Base-by-base conservation (phyloP, 2,113 vertebrate species). In the Fregata magnificens region DNA sequence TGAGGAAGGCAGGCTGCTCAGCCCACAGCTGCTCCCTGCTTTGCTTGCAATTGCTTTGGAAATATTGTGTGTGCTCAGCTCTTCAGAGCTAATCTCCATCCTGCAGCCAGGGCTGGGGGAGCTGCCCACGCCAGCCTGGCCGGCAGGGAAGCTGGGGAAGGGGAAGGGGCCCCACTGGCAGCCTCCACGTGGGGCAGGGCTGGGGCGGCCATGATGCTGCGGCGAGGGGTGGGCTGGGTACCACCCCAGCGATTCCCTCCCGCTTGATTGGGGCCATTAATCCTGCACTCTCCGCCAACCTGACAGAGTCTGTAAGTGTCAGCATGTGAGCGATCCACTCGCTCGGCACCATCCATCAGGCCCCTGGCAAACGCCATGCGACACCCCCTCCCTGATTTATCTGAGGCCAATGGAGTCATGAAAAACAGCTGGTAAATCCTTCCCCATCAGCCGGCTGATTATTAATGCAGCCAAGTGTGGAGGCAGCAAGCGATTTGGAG, bases 391-490 rank as follows among this genome's bases (percentile, higher is more conserved):
- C 66, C 95, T 96, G 97, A 97, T 97, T 97, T 97, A 97, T 97
- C 96, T 83, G 95, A 97, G 97, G 97, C 96, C 96, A 89, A 84
- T 50, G 86, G 94, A 97, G 97, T 97, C 95, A 72, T 70, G 96
- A 93, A 96, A 97, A 97, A 96, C 97, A 97, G 97, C 96, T 97
- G 97, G 96, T 97, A 97, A 97, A 97, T 97, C 96, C 96, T 96
- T 96, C 95, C 92, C 95, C 92, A 95, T 95, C 96, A 97, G 93
- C 93, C 26, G 55, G 80, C 93, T 93, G 92, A 88, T 96, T 95
- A 95, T 95, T 95, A 96, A 95, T 91, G 96, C 96, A 93, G 90
- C 96, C 90, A 22, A 97, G 94, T 76, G 96, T 87, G 86, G 83
- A 95, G 65, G 92, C 93, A 97, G 82, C 13, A 4, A 92, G 79